Evolutionary conservation across 2,888 invertebrate species (phyloP).

Genomic region (Polydrusus cervinus): DNA sequence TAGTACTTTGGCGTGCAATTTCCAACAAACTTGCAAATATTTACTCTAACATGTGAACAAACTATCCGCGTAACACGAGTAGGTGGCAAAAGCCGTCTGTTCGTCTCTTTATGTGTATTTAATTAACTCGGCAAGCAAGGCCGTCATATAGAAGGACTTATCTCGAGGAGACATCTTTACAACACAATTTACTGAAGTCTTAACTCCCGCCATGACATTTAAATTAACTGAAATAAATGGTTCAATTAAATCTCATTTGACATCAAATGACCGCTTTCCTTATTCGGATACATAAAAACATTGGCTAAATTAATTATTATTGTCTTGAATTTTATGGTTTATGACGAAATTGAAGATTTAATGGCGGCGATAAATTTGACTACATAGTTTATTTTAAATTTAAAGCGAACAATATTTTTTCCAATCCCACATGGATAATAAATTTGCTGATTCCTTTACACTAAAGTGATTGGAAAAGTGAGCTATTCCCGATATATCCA

Average conservation of each 20-base stretch:
- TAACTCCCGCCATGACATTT: slow-evolving; percentile 37
- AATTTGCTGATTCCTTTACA: no score
- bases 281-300: slow-evolving; percentile 31
- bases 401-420: no score
- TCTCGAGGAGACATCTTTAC: slow-evolving; percentile 47
- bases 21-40: slow-evolving; percentile 25
- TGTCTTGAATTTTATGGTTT: slow-evolving; percentile 4
- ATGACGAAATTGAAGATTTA: background rate
- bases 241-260: slow-evolving; percentile 52
- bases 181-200: slow-evolving; percentile 47
- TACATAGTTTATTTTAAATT: no score
- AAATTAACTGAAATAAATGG: slow-evolving; percentile 51
- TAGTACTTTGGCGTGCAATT: background rate
- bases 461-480: no score
- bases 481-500: no score
- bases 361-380: background rate
- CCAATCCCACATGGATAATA: no score
- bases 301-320: slow-evolving; percentile 7
- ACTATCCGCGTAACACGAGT: slow-evolving; percentile 7
- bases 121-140: slow-evolving; percentile 33
- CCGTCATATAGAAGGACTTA: slow-evolving; percentile 40
- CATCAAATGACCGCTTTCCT: slow-evolving; percentile 39
- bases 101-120: slow-evolving; percentile 32
- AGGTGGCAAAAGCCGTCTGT: slow-evolving; percentile 21
- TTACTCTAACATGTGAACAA: slow-evolving; percentile 15